phyloP scores from a whole-genome alignment of 1,140 invertebrate species.

The Macrobrachium nipponense region DNA sequence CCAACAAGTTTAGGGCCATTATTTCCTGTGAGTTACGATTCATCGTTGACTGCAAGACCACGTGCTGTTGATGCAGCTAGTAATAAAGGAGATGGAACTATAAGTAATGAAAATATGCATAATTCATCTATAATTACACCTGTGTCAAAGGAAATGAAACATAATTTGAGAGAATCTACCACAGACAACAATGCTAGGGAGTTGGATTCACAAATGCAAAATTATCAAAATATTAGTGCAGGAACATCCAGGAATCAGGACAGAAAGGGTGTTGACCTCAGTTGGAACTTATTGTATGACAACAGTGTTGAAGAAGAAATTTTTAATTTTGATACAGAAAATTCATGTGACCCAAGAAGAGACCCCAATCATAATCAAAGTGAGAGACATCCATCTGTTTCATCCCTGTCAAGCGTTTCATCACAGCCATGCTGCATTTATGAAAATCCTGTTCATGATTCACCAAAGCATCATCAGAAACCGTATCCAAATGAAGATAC shows the following conservation, averaged over 20 bases:
- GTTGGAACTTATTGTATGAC: not conserved
- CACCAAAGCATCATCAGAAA: constrained; percentile 41
- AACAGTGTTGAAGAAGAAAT: constrained; percentile 18
- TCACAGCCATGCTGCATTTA: constrained; percentile 51
- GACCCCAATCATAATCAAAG: not conserved
- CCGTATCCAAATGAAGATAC: constrained; percentile 19
- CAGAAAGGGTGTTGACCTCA: not conserved
- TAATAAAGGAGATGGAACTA: too few species aligned
- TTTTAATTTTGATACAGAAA: constrained; percentile 25
- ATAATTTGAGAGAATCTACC: too few species aligned
- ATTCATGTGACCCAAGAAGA: not conserved
- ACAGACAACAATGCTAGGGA: not conserved
- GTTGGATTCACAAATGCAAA: not conserved
- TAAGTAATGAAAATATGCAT: too few species aligned
- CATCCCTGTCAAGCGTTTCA: constrained; percentile 43
- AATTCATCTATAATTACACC: too few species aligned
- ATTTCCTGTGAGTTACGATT: not conserved
- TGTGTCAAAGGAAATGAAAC: too few species aligned
- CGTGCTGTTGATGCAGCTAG: not conserved
- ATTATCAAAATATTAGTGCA: constrained; percentile 18
- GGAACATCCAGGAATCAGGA: constrained; percentile 3
- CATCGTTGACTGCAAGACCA: not conserved
- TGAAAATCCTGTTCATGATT: constrained; percentile 60
- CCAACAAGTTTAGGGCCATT: not conserved
- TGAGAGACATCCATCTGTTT: constrained; percentile 34